phyloP scores from a whole-genome alignment of 2,113 vertebrate genomes.

The Bungarus multicinctus region DNA sequence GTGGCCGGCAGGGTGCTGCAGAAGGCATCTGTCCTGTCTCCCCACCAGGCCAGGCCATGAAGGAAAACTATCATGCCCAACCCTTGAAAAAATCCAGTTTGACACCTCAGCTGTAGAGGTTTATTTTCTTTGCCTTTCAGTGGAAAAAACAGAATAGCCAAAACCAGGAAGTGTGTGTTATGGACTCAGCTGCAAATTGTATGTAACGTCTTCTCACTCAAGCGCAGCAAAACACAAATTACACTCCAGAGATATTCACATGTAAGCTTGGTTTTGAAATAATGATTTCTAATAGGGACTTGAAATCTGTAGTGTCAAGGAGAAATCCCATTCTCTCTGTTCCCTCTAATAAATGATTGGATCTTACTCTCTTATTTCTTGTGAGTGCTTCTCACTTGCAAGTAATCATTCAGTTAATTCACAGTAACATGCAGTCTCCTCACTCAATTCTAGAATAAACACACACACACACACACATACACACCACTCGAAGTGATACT shows the following conservation, averaged over 20 bases:
- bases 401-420: neutral
- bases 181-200: neutral
- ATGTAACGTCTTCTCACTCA: neutral
- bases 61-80: too few relatives aligned
- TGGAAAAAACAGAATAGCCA: neutral
- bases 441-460: neutral
- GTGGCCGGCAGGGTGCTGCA: too few relatives aligned
- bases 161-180: neutral
- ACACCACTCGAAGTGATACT: neutral
- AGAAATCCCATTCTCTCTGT: neutral
- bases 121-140: neutral
- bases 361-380: neutral
- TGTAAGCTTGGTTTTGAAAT: neutral
- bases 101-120: neutral
- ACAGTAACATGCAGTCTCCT: neutral
- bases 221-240: neutral
- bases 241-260: neutral
- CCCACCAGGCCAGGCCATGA: too few relatives aligned
- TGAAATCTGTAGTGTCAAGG: rapidly evolving
- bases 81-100: too few relatives aligned
- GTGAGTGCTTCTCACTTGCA: neutral
- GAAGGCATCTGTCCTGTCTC: too few relatives aligned
- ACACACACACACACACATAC: too few relatives aligned
- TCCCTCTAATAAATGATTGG: neutral
- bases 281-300: neutral